A percentile compares a stretch with the other conserved stretches of the same genome.
Conservation (phyloP, 2,888 invertebrate species). For the Trachelus iudaicus region DNA sequence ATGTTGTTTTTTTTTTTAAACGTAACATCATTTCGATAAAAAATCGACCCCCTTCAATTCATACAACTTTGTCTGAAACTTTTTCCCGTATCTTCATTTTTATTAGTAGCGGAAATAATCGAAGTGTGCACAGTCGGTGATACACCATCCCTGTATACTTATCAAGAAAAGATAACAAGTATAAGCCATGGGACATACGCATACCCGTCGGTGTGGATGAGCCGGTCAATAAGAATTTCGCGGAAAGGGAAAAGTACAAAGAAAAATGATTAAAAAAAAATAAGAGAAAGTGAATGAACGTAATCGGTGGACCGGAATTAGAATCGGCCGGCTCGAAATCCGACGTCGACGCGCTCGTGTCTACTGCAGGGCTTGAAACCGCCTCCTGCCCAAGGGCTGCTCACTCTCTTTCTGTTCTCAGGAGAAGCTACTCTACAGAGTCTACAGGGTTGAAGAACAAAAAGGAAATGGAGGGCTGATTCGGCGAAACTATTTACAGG, state of each 20-base stretch:
- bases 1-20: too few relatives aligned
- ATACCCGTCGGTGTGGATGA: background rate
- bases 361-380: background rate
- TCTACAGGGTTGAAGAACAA: background rate
- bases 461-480: background rate
- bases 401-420: background rate
- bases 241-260: too few relatives aligned
- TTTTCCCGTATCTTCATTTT: too few relatives aligned
- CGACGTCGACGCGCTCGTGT: background rate
- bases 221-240: background rate
- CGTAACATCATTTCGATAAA: too few relatives aligned
- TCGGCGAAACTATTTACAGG: slow-evolving; percentile 1
- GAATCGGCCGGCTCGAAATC: background rate
- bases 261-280: background rate
- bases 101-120: too few relatives aligned
- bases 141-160: too few relatives aligned
- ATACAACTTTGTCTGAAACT: too few relatives aligned
- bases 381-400: background rate
- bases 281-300: background rate
- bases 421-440: background rate
- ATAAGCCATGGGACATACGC: background rate
- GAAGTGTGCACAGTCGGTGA: too few relatives aligned
- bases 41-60: too few relatives aligned
- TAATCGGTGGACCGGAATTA: background rate
- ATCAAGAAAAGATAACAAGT: background rate